Evolutionary conservation across 1,140 invertebrate genomes (phyloP), one percentile per base, ranked within the genome.

Genomic region (Scaptomyza montana): DNA sequence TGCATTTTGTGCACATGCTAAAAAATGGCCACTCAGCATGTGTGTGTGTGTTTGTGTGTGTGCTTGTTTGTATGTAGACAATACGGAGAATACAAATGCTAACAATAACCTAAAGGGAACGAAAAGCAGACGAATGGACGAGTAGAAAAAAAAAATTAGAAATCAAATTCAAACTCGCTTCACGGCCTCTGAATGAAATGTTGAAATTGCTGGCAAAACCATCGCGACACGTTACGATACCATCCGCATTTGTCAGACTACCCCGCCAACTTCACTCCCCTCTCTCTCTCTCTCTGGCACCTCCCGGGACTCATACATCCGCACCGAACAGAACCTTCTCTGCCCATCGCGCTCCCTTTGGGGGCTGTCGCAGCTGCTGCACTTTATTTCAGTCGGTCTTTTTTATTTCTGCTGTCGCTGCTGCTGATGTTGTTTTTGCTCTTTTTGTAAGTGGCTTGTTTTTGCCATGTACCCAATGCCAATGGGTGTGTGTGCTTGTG

Each of bases 351-450:
- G 56, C 57, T 64, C 71, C 51, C 59, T 61, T 69, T 72, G 63
- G 81, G 56, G 60, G 75, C 67, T 68, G 33, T 76, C 79, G 76
- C 84, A 89, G 84, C 84, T 89, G 84, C 84, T 87, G 84, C 84
- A 89, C 73, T 87, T 87, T 89, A 87, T 87, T 89, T 87, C 79
- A 87, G 82, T 84, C 82, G 79, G 70, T 76, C 79, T 63, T 67
- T 87, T 76, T 46, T n/a, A 30, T 25, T 49, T 53, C 7, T 63
- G 50, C 33, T 53, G 30, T 7, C 7, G 30, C 30, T 33, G 30
- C 30, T 33, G 30, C 65, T 43, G 21, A 56, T 55, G 33, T 21
- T 60, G 43, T 74, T 69, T 64, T 76, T 66, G 10, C 12, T 43
- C 39, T 68, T 69, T 59, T 50, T 43, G 77, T 65, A 53, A 89